These are phyloP conservation scores for Drosophila malerkotliana DNA, from an alignment of 1,140 invertebrate species.

Conservation along the genomic window DNA sequence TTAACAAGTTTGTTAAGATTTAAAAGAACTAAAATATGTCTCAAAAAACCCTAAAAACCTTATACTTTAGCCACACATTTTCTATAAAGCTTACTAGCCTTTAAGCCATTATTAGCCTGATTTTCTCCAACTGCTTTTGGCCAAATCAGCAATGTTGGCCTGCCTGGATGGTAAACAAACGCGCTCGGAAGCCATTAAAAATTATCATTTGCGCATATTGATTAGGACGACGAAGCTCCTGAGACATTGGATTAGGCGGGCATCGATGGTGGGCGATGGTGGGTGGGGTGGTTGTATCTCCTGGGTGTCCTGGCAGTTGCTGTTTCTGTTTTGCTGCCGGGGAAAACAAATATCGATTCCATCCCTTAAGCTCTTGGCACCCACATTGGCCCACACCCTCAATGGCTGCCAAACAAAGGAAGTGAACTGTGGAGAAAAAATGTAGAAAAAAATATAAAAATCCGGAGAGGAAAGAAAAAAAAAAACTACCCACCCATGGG, in stretches of 20 bases:
- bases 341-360: constrained; percentile 83
- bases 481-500: constrained; percentile 72
- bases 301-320: constrained; percentile 38
- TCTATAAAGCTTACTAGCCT: neutral
- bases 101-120: no score
- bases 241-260: constrained; percentile 79
- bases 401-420: constrained; percentile 80
- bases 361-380: constrained; percentile 74
- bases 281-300: constrained; percentile 1
- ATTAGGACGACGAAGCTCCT: constrained; percentile 63
- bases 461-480: constrained; percentile 23
- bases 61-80: neutral
- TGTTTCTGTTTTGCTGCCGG: constrained; percentile 62
- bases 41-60: no score
- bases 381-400: constrained; percentile 69
- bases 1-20: neutral
- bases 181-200: constrained; percentile 79
- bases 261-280: constrained; percentile 33
- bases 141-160: constrained; percentile 69
- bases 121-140: constrained; percentile 26
- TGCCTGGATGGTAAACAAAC: constrained; percentile 65
- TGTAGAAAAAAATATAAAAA: constrained; percentile 27
- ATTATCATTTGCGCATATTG: constrained; percentile 81
- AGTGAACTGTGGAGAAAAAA: constrained; percentile 54
- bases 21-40: neutral